A percentile compares a stretch with the other conserved stretches of the same genome.
Evolutionary conservation across 2,113 vertebrate species (phyloP).

Genomic region (Xiphophorus maculatus): DNA sequence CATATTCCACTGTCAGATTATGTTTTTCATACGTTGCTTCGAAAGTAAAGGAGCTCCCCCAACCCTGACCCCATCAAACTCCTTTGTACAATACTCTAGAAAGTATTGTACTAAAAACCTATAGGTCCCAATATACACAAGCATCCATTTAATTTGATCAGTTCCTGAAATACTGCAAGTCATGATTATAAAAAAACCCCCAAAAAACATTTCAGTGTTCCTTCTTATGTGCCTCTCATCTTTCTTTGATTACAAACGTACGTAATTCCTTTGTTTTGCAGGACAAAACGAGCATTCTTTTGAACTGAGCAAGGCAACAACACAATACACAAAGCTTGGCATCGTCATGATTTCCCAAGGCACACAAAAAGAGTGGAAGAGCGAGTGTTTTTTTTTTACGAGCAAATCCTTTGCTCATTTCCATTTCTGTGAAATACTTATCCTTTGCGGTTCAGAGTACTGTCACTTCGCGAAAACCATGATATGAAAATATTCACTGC

Average conservation of each 20-base stretch:
- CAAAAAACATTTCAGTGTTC: slow-evolving; percentile 20
- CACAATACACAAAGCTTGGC: slow-evolving; percentile 63
- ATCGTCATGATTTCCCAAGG: slow-evolving; percentile 42
- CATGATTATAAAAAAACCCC: not conserved
- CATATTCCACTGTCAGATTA: not conserved
- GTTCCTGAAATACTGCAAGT: slow-evolving; percentile 3
- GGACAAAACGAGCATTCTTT: slow-evolving; percentile 50
- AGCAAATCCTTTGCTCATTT: slow-evolving; percentile 43
- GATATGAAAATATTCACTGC: slow-evolving; percentile 60
- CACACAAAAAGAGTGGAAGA: slow-evolving; percentile 42
- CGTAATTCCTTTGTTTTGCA: slow-evolving; percentile 48
- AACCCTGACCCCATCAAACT: not conserved
- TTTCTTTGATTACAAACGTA: slow-evolving; percentile 53
- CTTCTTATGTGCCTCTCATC: slow-evolving; percentile 12
- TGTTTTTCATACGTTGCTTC: not conserved
- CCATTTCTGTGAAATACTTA: slow-evolving; percentile 60
- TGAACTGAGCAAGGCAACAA: slow-evolving; percentile 45
- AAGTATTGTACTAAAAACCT: not conserved
- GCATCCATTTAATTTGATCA: not conserved
- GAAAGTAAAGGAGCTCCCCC: not conserved
- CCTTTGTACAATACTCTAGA: not conserved
- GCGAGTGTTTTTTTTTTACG: slow-evolving; percentile 15
- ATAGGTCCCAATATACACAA: not conserved
- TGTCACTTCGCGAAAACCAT: slow-evolving; percentile 57
- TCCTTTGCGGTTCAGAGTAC: slow-evolving; percentile 40